Percentiles rank a stretch among this genome's conserved stretches.
Conservation (phyloP, 1,140 invertebrate genomes). For the Ptiloglossa arizonensis region DNA sequence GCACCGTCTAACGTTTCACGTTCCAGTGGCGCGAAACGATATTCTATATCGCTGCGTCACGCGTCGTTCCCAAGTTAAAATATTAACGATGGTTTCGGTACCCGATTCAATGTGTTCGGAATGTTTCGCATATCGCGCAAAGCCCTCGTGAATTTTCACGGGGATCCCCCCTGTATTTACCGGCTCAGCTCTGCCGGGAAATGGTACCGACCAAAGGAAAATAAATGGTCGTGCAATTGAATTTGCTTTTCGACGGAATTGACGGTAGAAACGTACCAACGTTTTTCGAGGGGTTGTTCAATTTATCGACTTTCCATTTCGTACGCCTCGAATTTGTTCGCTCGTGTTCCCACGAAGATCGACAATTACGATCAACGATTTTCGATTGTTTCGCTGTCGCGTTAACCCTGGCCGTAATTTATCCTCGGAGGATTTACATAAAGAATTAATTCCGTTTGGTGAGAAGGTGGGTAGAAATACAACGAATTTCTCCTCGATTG, state of each 20-base stretch:
- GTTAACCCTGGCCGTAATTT: no score
- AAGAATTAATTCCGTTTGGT: no score
- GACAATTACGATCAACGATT: neutral
- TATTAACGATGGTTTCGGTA: constrained; percentile 48
- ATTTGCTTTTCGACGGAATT: constrained; percentile 29
- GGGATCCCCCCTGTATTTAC: neutral
- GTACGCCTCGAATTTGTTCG: neutral
- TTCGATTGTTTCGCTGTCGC: no score
- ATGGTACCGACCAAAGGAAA: constrained; percentile 20
- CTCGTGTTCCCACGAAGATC: neutral
- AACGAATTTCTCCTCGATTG: no score
- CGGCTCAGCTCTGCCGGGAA: neutral
- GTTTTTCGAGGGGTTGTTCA: neutral
- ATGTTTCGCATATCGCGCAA: constrained; percentile 21
- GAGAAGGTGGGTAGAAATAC: no score
- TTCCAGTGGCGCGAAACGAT: constrained; percentile 32
- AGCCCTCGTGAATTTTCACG: neutral
- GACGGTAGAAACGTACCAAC: constrained; percentile 7
- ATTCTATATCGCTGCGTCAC: constrained; percentile 15
- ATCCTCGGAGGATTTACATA: no score
- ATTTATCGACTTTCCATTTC: constrained; percentile 5
- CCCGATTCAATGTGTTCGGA: neutral
- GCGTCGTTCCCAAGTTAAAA: constrained; percentile 42
- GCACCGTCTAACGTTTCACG: constrained; percentile 13
- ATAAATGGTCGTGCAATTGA: constrained; percentile 39